Evolutionary conservation across 2,888 invertebrate species (phyloP).

Genomic region (Dicranocentrus wangi): DNA sequence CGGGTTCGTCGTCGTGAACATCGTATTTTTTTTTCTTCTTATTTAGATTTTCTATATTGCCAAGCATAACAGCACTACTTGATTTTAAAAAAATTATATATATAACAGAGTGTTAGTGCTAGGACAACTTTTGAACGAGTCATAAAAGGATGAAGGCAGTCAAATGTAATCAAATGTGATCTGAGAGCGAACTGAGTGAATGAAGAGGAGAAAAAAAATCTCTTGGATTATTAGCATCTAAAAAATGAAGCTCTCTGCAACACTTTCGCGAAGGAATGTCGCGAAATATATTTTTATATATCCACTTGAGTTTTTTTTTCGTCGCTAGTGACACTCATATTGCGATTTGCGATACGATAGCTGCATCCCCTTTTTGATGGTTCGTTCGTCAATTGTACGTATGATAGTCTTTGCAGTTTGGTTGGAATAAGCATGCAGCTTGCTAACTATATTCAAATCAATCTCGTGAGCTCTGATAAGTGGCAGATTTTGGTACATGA

Average conservation of each 20-base stretch:
- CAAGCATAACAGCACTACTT: no score
- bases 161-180: conserved; percentile 27
- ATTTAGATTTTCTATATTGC: no score
- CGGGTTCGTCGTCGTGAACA: not conserved
- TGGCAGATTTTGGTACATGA: no score
- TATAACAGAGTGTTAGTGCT: conserved; percentile 27
- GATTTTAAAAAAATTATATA: no score
- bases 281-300: not conserved
- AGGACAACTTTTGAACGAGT: conserved; percentile 58
- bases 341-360: no score
- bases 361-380: no score
- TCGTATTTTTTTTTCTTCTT: not conserved
- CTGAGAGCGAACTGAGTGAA: not conserved
- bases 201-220: no score
- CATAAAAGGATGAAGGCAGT: conserved; percentile 53
- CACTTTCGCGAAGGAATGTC: not conserved
- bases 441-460: no score
- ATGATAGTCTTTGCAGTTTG: no score
- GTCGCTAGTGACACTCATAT: not conserved
- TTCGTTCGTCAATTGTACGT: no score
- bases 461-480: no score
- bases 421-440: no score
- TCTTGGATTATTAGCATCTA: not conserved
- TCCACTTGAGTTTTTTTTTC: not conserved
- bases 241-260: not conserved